These are phyloP conservation scores for Cheirogaleus major DNA, from an alignment of 2,797 vertebrate genomes.

Conservation along the genomic window DNA sequence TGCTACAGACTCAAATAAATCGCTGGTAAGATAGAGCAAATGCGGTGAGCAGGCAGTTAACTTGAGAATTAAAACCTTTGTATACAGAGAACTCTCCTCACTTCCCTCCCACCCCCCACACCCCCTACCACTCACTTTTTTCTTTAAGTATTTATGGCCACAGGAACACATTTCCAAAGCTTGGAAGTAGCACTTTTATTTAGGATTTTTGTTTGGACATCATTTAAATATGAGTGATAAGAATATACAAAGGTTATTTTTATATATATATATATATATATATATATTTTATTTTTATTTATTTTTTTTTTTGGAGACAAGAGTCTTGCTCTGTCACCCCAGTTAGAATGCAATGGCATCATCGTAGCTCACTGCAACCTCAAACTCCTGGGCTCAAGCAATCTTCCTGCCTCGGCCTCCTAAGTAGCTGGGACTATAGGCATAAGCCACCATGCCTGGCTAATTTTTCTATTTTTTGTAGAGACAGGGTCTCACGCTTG, in stretches of 20 bases:
- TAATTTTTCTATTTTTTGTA: neutral
- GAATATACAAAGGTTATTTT: neutral
- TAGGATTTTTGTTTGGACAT: neutral
- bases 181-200: neutral
- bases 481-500: neutral
- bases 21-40: neutral
- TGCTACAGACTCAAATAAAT: neutral
- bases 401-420: neutral
- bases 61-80: conserved; percentile 8
- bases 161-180: neutral
- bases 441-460: neutral
- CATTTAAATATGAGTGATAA: neutral
- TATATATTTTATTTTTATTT: too few species aligned
- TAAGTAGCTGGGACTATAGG: neutral
- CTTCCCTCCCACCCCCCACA: too few species aligned
- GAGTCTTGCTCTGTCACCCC: neutral
- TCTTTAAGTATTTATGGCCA: neutral
- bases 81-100: neutral
- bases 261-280: too few species aligned
- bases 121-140: neutral
- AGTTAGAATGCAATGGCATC: neutral
- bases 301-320: too few species aligned
- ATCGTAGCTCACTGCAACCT: neutral
- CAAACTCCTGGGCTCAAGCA: neutral
- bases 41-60: neutral